These are phyloP conservation scores for Teleogryllus occipitalis DNA, from an alignment of 1,140 invertebrate species.

Conservation along the genomic window DNA sequence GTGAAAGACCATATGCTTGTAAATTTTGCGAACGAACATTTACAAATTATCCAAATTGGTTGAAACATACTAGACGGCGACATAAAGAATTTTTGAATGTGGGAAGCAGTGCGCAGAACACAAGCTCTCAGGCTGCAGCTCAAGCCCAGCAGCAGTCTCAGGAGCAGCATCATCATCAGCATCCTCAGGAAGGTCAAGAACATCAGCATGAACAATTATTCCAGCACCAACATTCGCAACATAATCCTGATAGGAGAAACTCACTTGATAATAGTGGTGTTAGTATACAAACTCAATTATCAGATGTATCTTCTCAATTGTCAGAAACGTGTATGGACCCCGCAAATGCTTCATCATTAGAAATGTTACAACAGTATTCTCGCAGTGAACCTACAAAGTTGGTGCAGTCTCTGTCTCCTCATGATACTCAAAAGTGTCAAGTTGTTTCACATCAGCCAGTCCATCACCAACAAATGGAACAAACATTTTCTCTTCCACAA, in stretches of 20 bases:
- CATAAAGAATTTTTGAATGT: slow-evolving; percentile 41
- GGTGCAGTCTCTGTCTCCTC: slow-evolving; percentile 8
- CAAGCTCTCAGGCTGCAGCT: not conserved
- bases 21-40: slow-evolving; percentile 46
- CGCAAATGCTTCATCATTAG: not conserved
- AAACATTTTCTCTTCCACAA: not conserved
- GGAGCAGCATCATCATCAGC: too few species aligned
- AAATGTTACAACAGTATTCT: not conserved
- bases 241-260: not conserved
- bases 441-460: not conserved
- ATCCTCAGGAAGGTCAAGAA: not conserved
- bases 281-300: slow-evolving; percentile 7
- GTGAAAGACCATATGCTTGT: slow-evolving; percentile 44
- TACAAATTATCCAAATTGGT: slow-evolving; percentile 47
- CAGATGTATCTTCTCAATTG: not conserved
- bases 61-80: slow-evolving; percentile 44
- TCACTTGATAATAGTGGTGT: slow-evolving; percentile 1
- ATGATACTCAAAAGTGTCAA: not conserved
- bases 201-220: not conserved
- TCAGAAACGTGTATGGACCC: not conserved
- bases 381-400: not conserved
- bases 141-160: too few species aligned
- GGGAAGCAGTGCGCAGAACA: not conserved
- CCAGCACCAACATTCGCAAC: not conserved
- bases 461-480: slow-evolving; percentile 8